phyloP scores from a whole-genome alignment of 2,797 vertebrate species.

The Neosalanx taihuensis region DNA sequence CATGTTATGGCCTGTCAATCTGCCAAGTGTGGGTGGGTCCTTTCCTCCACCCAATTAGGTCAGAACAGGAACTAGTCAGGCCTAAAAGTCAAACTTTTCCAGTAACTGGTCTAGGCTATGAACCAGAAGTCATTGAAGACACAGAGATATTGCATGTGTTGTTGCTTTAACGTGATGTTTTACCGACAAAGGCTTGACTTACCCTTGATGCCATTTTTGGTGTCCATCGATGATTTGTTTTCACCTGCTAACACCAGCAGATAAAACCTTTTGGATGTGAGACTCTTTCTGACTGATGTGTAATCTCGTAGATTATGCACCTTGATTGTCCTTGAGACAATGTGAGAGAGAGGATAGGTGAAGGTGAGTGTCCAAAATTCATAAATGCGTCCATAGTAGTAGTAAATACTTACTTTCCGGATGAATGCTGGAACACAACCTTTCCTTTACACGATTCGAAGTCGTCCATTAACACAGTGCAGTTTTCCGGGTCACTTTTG shows the following conservation, averaged over 20 bases:
- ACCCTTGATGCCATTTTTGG: conserved; percentile 28
- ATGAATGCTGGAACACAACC: conserved; percentile 57
- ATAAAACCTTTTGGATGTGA: conserved; percentile 63
- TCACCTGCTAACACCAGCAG: conserved; percentile 49
- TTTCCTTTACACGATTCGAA: conserved; percentile 34
- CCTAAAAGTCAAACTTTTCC: neutral
- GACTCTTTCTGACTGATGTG: conserved; percentile 51
- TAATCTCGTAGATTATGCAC: conserved; percentile 61
- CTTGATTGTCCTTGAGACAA: conserved; percentile 48
- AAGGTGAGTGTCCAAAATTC: too few relatives aligned
- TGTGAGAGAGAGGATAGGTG: neutral
- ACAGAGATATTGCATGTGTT: neutral
- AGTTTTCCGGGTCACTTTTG: conserved; percentile 39
- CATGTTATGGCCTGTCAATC: neutral
- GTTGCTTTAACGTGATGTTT: neutral
- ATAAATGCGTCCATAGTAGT: too few relatives aligned
- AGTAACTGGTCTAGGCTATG: neutral
- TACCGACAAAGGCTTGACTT: neutral
- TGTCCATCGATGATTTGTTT: neutral
- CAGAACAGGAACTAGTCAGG: conserved; percentile 37
- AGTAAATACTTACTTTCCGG: conserved; percentile 54
- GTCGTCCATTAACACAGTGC: conserved; percentile 63
- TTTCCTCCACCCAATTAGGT: conserved; percentile 39
- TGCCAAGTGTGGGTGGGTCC: neutral
- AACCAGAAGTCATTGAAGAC: neutral